Percentiles rank a stretch among this genome's conserved stretches.
Evolutionary conservation across 1,140 invertebrate species (phyloP).

Genomic region (Formica exsecta): DNA sequence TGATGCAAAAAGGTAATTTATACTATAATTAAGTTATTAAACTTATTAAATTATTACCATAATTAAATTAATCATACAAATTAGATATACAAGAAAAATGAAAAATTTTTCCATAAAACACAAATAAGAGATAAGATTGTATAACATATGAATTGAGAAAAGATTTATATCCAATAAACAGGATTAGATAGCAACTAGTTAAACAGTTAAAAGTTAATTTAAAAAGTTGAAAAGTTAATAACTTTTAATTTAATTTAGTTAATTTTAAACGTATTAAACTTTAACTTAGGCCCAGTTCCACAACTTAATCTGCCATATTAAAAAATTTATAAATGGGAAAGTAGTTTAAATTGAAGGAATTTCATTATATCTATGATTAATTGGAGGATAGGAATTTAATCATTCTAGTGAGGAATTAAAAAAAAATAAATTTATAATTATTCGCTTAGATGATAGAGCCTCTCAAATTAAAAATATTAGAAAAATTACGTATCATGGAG

Average conservation of each 20-base stretch:
- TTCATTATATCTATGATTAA: background rate
- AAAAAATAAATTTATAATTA: background rate
- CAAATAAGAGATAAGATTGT: too few relatives aligned
- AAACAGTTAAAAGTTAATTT: too few relatives aligned
- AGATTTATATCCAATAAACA: too few relatives aligned
- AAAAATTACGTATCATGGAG: background rate
- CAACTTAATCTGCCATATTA: slow-evolving; percentile 18
- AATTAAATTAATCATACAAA: background rate
- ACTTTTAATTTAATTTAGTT: too few relatives aligned
- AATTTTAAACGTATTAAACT: too few relatives aligned
- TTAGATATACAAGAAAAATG: background rate
- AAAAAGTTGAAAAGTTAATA: too few relatives aligned
- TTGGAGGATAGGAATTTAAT: background rate
- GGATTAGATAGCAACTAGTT: too few relatives aligned
- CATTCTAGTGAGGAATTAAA: background rate
- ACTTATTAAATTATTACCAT: too few relatives aligned
- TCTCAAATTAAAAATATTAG: background rate
- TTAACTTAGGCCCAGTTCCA: too few relatives aligned
- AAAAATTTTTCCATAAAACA: too few relatives aligned
- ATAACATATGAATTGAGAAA: too few relatives aligned
- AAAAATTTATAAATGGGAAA: background rate
- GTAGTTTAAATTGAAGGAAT: background rate
- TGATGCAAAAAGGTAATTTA: slow-evolving; percentile 64
- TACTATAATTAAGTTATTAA: slow-evolving; percentile 79
- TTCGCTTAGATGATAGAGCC: background rate